Base-by-base conservation (phyloP, 2,888 invertebrate species). In the Caradrina clavipalpis region DNA sequence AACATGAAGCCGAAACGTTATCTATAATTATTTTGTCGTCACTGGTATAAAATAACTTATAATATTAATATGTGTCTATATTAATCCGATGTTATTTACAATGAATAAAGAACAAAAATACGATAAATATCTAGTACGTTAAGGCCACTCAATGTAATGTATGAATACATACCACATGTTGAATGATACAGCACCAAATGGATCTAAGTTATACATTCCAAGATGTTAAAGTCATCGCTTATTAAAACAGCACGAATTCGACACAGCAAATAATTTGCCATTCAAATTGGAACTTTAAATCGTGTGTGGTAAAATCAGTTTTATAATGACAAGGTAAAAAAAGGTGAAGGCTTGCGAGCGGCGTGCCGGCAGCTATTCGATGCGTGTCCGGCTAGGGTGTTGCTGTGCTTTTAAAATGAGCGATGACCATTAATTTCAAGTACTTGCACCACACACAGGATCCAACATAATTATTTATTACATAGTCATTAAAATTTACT, bases 31-130 rank as follows among this genome's bases (percentile, higher is more conserved):
- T 78, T 69, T 86, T 26, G 26, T 26, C 80, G 87, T 89, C 88
- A 90, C 87, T 89, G 88, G 85, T 89, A 78, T 78, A 89, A 86
- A 84, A 86, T 89, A 88, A 85, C 82, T 85, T 87, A 91, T 73
- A 39, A 10, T 39, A 73, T 76, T 82, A 78, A 81, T 82, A 78
- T 67, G 64, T 79, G 78, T 81, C 76, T 80, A 78, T 31, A 26
- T 45, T 22, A n/a, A 81, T 76, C 26, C 51, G 82, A 91, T 90
- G 88, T 93, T 95, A 95, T 95, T 90, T 95, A 95, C 95, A 95
- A 88, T 90, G 87, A 89, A 85, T 86, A 87, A 86, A 86, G 85
- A 82, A 85, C 80, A 87, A 86, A 85, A 69, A 39, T 62, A 77
- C 73, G 61, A 88, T 82, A 64, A 86, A 85, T 87, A 85, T 83